Evolutionary conservation across 2,113 vertebrate species (phyloP).

Genomic region (Poeciliopsis occidentalis): DNA sequence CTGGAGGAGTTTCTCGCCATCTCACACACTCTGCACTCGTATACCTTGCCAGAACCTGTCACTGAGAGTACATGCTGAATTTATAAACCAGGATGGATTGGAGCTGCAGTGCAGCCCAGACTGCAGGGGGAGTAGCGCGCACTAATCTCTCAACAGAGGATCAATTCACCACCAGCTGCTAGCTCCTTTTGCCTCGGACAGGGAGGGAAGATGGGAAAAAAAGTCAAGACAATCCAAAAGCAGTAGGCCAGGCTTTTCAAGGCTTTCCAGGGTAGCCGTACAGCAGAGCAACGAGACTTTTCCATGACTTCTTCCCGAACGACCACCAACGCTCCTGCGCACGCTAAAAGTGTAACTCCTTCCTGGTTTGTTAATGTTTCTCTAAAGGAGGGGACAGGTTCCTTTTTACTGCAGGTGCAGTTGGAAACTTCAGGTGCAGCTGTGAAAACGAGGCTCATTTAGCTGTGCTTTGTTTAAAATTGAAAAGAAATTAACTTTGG

Average conservation of each 20-base stretch:
- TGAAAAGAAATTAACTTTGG: not conserved
- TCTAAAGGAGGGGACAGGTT: constrained; percentile 21
- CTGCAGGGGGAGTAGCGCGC: constrained; percentile 59
- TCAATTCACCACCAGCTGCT: constrained; percentile 47
- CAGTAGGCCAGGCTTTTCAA: constrained; percentile 33
- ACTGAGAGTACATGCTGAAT: constrained; percentile 49
- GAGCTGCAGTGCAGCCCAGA: constrained; percentile 63
- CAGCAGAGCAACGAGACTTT: constrained; percentile 38
- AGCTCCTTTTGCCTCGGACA: constrained; percentile 34
- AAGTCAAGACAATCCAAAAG: constrained; percentile 59
- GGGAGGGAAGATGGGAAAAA: constrained; percentile 27
- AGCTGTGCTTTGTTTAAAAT: not conserved
- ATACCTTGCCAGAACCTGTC: constrained; percentile 66
- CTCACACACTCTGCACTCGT: constrained; percentile 23
- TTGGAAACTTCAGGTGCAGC: constrained; percentile 16
- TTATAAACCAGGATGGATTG: constrained; percentile 58
- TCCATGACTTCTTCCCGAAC: constrained; percentile 45
- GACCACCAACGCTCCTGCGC: not conserved
- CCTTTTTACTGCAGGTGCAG: constrained; percentile 27
- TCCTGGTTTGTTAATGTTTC: constrained; percentile 61
- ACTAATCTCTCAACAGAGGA: constrained; percentile 56
- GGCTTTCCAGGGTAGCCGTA: constrained; percentile 27
- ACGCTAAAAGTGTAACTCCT: constrained; percentile 12
- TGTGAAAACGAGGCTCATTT: not conserved
- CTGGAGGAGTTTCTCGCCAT: not conserved